Percentiles rank a stretch among this genome's conserved stretches.
Evolutionary conservation across 2,113 vertebrate genomes (phyloP).

Genomic region (Xenus cinereus): DNA sequence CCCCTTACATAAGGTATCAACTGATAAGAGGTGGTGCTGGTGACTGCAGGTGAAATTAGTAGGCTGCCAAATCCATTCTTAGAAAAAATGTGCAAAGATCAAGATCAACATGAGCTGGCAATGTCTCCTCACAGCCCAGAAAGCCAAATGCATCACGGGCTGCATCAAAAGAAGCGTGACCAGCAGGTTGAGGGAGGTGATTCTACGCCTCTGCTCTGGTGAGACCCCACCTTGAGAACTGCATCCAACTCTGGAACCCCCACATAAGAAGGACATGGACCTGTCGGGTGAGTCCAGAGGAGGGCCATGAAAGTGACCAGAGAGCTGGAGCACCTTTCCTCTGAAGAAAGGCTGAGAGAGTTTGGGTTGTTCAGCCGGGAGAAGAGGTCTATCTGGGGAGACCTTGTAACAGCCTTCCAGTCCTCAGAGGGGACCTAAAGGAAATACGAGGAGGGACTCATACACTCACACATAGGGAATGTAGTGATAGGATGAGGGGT

Average conservation of each 20-base stretch:
- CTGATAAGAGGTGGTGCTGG: background rate
- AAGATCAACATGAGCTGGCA: background rate
- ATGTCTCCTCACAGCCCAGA: background rate
- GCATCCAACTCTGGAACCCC: background rate
- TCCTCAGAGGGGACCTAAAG: background rate
- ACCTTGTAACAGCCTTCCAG: background rate
- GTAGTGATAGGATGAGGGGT: background rate
- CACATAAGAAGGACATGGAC: background rate
- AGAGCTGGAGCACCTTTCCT: background rate
- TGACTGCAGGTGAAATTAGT: background rate
- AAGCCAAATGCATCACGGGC: background rate
- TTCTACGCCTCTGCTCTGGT: background rate
- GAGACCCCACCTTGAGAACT: background rate
- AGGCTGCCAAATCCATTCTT: background rate
- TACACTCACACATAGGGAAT: background rate
- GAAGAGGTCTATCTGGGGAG: background rate
- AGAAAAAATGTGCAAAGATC: background rate
- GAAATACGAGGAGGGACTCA: background rate
- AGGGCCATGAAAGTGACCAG: background rate
- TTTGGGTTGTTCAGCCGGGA: background rate
- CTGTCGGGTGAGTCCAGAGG: background rate
- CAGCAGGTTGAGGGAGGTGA: background rate
- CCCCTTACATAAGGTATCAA: background rate
- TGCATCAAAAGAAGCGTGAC: background rate
- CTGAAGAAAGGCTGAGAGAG: background rate